These are phyloP conservation scores for Halictus quadricinctus DNA, from an alignment of 2,888 invertebrate genomes.

Conservation along the genomic window DNA sequence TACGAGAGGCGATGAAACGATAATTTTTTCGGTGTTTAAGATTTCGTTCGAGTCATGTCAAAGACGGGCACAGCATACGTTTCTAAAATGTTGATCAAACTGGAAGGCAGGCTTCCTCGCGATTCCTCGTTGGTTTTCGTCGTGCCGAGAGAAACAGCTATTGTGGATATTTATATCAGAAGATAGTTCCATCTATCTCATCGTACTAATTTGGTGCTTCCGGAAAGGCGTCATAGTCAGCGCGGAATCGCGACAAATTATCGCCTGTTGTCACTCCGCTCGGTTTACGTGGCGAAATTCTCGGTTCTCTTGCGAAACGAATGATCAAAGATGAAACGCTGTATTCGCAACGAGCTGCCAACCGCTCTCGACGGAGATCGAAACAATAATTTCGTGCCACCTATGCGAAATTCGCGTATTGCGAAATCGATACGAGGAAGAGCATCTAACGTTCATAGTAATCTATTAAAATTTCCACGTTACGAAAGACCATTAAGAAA, in stretches of 20 bases:
- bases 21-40: not conserved
- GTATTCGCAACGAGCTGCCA: not conserved
- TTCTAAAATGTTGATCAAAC: slow-evolving; percentile 2
- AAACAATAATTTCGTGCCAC: not conserved
- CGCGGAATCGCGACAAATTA: slow-evolving; percentile 62
- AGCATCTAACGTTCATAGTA: not conserved
- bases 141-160: slow-evolving; percentile 43
- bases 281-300: slow-evolving; percentile 53
- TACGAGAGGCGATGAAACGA: not conserved
- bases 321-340: slow-evolving; percentile 9
- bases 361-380: not conserved
- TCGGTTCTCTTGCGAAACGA: slow-evolving; percentile 29
- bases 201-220: slow-evolving; percentile 73
- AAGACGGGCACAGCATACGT: not conserved
- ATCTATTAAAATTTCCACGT: too few relatives aligned
- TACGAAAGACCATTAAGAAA: not conserved
- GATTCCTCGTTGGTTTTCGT: slow-evolving; percentile 33
- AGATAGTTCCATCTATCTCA: slow-evolving; percentile 70
- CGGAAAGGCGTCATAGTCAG: slow-evolving; percentile 67
- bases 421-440: not conserved
- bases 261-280: slow-evolving; percentile 51
- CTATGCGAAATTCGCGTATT: not conserved
- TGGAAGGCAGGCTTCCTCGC: slow-evolving; percentile 33
- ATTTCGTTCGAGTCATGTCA: not conserved
- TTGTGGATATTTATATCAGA: slow-evolving; percentile 69